These are phyloP conservation scores for Macroglossus sobrinus DNA, from an alignment of 2,113 vertebrate genomes.

Conservation along the genomic window DNA sequence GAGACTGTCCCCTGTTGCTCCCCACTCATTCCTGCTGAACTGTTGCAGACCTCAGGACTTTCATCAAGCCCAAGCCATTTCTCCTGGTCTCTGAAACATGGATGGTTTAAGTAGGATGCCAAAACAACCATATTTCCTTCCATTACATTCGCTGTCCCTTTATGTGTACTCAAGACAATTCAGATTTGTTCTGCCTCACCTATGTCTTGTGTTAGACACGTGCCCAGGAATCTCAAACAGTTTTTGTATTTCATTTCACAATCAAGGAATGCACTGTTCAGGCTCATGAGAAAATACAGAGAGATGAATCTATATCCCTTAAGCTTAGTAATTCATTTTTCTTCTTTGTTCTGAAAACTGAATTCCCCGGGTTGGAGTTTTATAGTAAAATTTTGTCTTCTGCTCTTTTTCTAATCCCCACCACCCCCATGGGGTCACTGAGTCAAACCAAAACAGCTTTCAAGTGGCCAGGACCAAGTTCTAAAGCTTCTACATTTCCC, in stretches of 20 bases:
- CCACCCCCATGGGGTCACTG: slow-evolving; percentile 44
- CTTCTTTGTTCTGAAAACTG: slow-evolving; percentile 31
- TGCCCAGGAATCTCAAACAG: slow-evolving; percentile 1
- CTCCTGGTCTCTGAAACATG: not conserved
- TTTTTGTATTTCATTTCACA: slow-evolving; percentile 52
- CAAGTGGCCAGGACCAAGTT: slow-evolving; percentile 59
- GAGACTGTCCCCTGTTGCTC: not conserved
- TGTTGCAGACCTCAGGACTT: not conserved
- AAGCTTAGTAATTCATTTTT: slow-evolving; percentile 43
- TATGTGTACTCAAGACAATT: not conserved
- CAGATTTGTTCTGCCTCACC: slow-evolving; percentile 45
- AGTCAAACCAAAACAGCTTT: slow-evolving; percentile 76
- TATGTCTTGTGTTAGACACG: slow-evolving; percentile 41
- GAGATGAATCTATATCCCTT: slow-evolving; percentile 23
- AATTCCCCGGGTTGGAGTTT: slow-evolving; percentile 41
- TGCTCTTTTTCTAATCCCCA: not conserved
- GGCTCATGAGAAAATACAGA: not conserved
- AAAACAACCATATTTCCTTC: not conserved
- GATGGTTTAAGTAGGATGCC: not conserved
- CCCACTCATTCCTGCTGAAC: not conserved
- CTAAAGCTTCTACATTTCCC: slow-evolving; percentile 54
- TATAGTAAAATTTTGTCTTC: slow-evolving; percentile 2
- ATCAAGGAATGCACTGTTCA: not conserved
- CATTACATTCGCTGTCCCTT: not conserved
- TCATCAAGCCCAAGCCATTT: not conserved